phyloP scores from a whole-genome alignment of 1,140 invertebrate species.

The Pseudomyrmex gracilis region DNA sequence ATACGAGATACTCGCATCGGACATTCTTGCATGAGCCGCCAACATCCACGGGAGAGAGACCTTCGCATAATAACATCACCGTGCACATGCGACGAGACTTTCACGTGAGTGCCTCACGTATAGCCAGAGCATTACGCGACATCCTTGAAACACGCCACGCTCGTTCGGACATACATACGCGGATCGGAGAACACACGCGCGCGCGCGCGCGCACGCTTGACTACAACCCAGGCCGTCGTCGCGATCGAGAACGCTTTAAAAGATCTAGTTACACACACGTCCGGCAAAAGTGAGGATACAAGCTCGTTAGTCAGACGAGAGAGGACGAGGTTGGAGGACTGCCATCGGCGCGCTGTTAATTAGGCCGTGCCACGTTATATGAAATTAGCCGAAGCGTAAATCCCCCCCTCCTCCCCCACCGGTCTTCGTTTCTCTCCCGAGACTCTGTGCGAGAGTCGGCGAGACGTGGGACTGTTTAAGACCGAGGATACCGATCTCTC shows the following conservation, averaged over 20 bases:
- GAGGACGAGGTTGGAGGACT: background rate
- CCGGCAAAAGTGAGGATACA: conserved; percentile 9
- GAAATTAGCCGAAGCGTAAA: conserved; percentile 69
- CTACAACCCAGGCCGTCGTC: too few species aligned
- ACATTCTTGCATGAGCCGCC: conserved; percentile 1
- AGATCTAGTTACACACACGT: background rate
- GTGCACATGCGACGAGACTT: background rate
- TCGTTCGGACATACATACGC: background rate
- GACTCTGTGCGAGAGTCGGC: too few species aligned
- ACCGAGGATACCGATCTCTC: conserved; percentile 61
- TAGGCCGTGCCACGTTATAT: conserved; percentile 58
- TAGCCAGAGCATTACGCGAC: conserved; percentile 26
- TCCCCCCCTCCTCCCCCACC: background rate
- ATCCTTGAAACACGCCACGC: conserved; percentile 37
- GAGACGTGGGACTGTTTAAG: conserved; percentile 51
- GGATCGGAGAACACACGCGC: background rate
- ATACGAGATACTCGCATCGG: background rate
- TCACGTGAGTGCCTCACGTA: conserved; percentile 10
- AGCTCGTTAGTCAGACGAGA: conserved; percentile 44
- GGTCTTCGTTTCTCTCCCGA: background rate
- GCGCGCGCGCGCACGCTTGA: too few species aligned
- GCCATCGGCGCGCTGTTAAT: conserved; percentile 51
- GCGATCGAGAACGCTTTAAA: too few species aligned
- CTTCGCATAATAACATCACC: background rate
- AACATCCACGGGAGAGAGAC: background rate